Conservation (phyloP, 1,140 invertebrate species). For the Onthophagus taurus region DNA sequence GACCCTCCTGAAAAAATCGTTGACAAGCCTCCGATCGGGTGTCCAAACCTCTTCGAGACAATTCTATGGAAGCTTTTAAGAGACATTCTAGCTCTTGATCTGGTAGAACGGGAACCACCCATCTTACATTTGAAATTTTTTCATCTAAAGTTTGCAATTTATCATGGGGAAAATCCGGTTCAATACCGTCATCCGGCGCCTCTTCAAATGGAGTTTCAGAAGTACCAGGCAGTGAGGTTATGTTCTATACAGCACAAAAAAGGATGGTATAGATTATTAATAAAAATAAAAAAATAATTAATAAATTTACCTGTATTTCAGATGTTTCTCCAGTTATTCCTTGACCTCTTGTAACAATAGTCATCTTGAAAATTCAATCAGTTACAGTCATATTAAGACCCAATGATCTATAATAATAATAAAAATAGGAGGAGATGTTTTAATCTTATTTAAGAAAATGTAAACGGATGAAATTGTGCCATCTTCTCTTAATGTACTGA, state of each 20-base stretch:
- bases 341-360: slow-evolving; percentile 53
- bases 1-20: slow-evolving; percentile 88
- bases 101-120: slow-evolving; percentile 94
- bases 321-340: slow-evolving; percentile 48
- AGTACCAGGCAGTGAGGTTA: slow-evolving; percentile 32
- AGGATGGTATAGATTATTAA: slow-evolving; percentile 2
- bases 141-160: slow-evolving; percentile 85
- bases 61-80: slow-evolving; percentile 79
- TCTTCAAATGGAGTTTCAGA: slow-evolving; percentile 40
- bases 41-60: slow-evolving; percentile 79
- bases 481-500: slow-evolving; percentile 4
- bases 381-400: slow-evolving; percentile 10
- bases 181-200: slow-evolving; percentile 41
- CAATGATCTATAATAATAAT: slow-evolving; percentile 6
- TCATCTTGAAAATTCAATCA: slow-evolving; percentile 38
- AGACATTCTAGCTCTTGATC: slow-evolving; percentile 92
- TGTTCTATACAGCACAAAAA: slow-evolving; percentile 9
- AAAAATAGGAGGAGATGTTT: neutral
- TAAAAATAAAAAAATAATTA: too few relatives aligned
- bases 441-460: too few relatives aligned
- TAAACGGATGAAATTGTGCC: neutral
- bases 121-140: slow-evolving; percentile 88
- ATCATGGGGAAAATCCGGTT: slow-evolving; percentile 74
- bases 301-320: slow-evolving; percentile 43
- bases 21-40: slow-evolving; percentile 84